phyloP scores from a whole-genome alignment of 2,113 vertebrate genomes.

The Colinus virginianus region DNA sequence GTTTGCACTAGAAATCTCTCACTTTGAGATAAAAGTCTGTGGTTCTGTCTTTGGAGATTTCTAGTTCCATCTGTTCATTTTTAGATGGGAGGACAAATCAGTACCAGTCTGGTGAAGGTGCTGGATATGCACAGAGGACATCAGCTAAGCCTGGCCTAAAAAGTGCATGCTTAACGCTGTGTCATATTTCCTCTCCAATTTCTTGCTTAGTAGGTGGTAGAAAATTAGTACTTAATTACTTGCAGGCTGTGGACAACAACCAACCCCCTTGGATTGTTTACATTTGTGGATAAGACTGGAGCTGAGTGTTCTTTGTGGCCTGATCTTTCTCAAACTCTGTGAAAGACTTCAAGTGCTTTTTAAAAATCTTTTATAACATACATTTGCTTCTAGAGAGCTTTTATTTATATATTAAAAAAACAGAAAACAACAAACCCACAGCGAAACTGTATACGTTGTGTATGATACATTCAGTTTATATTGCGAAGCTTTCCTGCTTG shows the following conservation, averaged over 20 bases:
- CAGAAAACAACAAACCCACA: neutral
- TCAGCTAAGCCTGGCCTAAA: neutral
- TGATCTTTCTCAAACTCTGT: conserved; percentile 5
- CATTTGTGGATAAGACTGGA: conserved; percentile 54
- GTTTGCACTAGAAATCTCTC: neutral
- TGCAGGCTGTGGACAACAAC: conserved; percentile 50
- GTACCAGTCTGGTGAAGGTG: neutral
- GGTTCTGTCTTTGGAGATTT: neutral
- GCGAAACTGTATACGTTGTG: neutral
- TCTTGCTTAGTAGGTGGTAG: conserved; percentile 59
- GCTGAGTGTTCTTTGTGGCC: conserved; percentile 51
- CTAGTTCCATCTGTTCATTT: neutral
- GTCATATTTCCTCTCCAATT: conserved; percentile 18
- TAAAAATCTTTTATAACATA: conserved; percentile 29
- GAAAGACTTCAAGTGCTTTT: conserved; percentile 21
- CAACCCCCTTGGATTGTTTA: conserved; percentile 49
- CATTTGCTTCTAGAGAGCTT: conserved; percentile 35
- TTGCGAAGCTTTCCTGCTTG: neutral
- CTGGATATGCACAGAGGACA: neutral
- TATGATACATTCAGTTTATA: neutral
- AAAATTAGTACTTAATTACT: conserved; percentile 63
- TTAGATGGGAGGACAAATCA: neutral
- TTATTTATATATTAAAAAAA: neutral
- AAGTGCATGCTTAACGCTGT: neutral
- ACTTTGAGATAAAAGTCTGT: neutral